phyloP scores from a whole-genome alignment of 2,113 vertebrate species.

The Sapayoa aenigma region DNA sequence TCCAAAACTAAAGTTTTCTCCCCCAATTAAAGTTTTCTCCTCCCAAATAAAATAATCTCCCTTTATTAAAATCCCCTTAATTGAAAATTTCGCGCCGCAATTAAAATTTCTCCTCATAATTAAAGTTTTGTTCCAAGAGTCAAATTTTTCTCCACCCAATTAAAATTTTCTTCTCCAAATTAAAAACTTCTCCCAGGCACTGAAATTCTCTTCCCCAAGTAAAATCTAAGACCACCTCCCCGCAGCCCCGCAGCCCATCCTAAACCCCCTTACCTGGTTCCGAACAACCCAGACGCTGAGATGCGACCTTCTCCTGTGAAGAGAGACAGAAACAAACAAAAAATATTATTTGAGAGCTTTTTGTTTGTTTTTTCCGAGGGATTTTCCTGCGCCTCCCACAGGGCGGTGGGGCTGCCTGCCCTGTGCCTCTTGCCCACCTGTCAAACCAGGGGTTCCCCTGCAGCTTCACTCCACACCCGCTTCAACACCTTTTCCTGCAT shows the following conservation, averaged over 20 bases:
- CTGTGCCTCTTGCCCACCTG: not conserved
- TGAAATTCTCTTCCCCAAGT: not conserved
- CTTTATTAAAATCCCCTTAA: not conserved
- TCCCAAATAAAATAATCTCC: not conserved
- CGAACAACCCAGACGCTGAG: not conserved
- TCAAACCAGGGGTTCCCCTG: not conserved
- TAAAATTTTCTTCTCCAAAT: not conserved
- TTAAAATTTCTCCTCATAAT: not conserved
- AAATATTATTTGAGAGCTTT: not conserved
- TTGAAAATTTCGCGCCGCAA: not conserved
- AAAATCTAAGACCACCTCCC: not conserved
- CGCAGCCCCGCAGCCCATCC: not conserved
- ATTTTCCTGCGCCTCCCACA: not conserved
- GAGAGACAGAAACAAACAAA: not conserved
- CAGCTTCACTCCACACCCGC: not conserved
- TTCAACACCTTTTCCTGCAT: not conserved
- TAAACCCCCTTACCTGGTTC: not conserved
- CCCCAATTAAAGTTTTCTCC: not conserved
- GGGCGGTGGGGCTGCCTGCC: not conserved
- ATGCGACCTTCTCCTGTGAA: not conserved
- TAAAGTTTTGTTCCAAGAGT: not conserved
- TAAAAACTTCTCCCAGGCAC: not conserved
- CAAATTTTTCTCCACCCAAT: not conserved
- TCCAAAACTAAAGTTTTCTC: not conserved
- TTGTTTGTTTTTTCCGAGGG: not conserved